Percentiles rank a stretch among this genome's conserved stretches.
phyloP scores from a whole-genome alignment of 2,888 invertebrate genomes.

The Agrotis ipsilon region DNA sequence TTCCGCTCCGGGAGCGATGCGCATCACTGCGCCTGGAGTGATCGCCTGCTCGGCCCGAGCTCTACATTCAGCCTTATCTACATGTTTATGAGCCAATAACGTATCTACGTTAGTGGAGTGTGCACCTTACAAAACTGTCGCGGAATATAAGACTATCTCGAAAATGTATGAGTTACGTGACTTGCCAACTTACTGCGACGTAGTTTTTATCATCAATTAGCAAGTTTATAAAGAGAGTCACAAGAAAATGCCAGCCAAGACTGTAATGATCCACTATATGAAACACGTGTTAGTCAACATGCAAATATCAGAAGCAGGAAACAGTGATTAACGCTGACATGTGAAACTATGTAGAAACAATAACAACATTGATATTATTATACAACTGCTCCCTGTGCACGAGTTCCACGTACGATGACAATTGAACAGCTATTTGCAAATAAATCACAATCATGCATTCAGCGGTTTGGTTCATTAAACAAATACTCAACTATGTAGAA shows the following conservation, averaged over 20 bases:
- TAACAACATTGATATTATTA: slow-evolving; percentile 50
- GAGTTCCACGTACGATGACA: slow-evolving; percentile 23
- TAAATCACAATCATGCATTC: slow-evolving; percentile 39
- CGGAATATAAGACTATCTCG: slow-evolving; percentile 3
- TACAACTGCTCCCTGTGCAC: slow-evolving; percentile 16
- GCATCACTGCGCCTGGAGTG: slow-evolving; percentile 30
- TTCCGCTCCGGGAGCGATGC: slow-evolving; percentile 42
- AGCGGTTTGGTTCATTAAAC: slow-evolving; percentile 22
- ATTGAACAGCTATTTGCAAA: slow-evolving; percentile 17
- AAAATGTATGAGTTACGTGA: slow-evolving; percentile 19
- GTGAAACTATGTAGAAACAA: slow-evolving; percentile 53
- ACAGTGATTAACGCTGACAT: slow-evolving; percentile 52
- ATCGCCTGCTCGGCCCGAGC: slow-evolving; percentile 17
- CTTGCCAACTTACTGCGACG: neutral
- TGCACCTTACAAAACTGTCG: slow-evolving; percentile 8
- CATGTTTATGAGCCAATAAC: slow-evolving; percentile 34
- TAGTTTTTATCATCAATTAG: slow-evolving; percentile 6
- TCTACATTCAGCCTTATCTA: slow-evolving; percentile 30
- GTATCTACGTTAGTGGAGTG: slow-evolving; percentile 17
- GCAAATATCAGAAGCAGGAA: slow-evolving; percentile 61
- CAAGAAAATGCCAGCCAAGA: slow-evolving; percentile 14
- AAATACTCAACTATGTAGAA: slow-evolving; percentile 22
- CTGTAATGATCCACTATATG: slow-evolving; percentile 16
- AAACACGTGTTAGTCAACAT: slow-evolving; percentile 51
- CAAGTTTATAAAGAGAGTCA: slow-evolving; percentile 7